Evolutionary conservation across 2,797 vertebrate species (phyloP).

Genomic region (Ctenopoma kingsleyae): DNA sequence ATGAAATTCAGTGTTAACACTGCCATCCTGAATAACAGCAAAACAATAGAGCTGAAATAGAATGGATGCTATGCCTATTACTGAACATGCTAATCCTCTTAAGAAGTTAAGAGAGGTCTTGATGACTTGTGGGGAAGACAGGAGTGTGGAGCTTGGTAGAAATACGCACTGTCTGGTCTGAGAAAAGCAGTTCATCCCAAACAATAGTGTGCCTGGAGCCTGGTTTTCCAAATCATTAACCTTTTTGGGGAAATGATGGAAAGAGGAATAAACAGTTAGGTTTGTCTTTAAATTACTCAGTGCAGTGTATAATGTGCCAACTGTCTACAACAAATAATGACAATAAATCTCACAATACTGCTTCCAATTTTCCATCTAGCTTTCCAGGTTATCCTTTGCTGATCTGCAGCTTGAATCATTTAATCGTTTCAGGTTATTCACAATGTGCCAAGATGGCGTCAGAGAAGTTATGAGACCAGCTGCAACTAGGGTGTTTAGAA

Average conservation of each 20-base stretch:
- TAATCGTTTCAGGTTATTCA: not conserved
- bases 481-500: constrained; percentile 37
- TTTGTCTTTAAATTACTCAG: constrained; percentile 15
- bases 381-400: constrained; percentile 3
- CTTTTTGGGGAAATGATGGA: constrained; percentile 35
- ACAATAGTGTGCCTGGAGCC: constrained; percentile 43
- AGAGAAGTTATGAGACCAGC: constrained; percentile 33
- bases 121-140: constrained; percentile 54
- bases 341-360: not conserved
- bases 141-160: constrained; percentile 28
- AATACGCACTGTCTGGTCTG: constrained; percentile 34
- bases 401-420: constrained; percentile 26
- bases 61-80: constrained; percentile 64
- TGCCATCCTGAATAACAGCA: constrained; percentile 43
- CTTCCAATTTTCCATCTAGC: not conserved
- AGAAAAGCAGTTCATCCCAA: constrained; percentile 46
- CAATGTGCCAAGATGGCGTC: constrained; percentile 11
- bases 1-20: constrained; percentile 60
- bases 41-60: constrained; percentile 67
- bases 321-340: constrained; percentile 16
- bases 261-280: constrained; percentile 3
- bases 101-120: constrained; percentile 72
- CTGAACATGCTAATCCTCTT: constrained; percentile 77
- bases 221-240: constrained; percentile 51
- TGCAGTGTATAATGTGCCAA: not conserved